A percentile compares a stretch with the other conserved stretches of the same genome.
phyloP scores from a whole-genome alignment of 2,888 invertebrate genomes.

The Monopis laevigella region DNA sequence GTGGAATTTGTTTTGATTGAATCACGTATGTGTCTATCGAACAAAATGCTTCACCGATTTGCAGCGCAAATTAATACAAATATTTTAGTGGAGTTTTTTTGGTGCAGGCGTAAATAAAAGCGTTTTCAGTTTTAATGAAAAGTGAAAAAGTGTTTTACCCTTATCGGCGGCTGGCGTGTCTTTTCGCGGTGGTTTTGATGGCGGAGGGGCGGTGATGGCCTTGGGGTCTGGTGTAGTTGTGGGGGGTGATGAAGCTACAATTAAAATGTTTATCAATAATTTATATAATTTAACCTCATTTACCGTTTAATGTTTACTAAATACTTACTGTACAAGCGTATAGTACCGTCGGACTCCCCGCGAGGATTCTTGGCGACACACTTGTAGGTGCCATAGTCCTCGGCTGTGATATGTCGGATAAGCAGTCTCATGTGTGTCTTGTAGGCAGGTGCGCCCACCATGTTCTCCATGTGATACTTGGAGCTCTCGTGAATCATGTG shows the following conservation, averaged over 20 bases:
- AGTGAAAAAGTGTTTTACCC: conserved; percentile 28
- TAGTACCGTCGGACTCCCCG: conserved; percentile 90
- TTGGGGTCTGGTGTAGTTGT: conserved; percentile 82
- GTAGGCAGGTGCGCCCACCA: conserved; percentile 75
- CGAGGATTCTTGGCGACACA: conserved; percentile 91
- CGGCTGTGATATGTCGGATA: conserved; percentile 78
- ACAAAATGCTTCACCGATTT: conserved; percentile 9
- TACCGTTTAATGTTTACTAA: not conserved
- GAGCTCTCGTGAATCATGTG: conserved; percentile 88
- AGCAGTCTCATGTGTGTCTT: conserved; percentile 89
- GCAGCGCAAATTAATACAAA: conserved; percentile 8
- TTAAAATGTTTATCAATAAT: not conserved
- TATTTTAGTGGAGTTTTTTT: conserved; percentile 4
- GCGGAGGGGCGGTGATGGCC: conserved; percentile 59
- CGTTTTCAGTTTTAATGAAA: too few relatives aligned
- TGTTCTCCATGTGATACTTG: conserved; percentile 83
- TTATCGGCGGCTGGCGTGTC: conserved; percentile 54
- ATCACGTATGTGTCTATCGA: conserved; percentile 12
- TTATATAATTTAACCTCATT: not conserved
- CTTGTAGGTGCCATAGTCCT: conserved; percentile 88
- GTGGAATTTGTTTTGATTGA: conserved; percentile 27
- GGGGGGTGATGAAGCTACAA: conserved; percentile 79
- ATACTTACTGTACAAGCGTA: conserved; percentile 87
- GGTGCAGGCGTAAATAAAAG: not conserved
- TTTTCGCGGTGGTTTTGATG: conserved; percentile 50